Evolutionary conservation across 1,140 invertebrate species (phyloP), one percentile per base, ranked within the genome.

Genomic region (Brachionus rubens): DNA sequence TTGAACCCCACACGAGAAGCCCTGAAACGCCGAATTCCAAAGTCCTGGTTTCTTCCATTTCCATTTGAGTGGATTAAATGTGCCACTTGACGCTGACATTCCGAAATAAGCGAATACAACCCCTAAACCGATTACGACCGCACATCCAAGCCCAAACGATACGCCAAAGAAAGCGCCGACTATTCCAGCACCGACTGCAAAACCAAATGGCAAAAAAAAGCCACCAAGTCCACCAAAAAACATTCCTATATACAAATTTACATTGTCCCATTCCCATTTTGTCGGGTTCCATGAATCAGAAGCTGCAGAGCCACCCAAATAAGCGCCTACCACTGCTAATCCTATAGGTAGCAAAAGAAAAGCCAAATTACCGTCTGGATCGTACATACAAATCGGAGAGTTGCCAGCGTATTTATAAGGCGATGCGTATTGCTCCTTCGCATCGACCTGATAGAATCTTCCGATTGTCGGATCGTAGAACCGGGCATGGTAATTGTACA

Each of bases 381-480:
- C 59, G 16, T 41, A 41, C 59, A 65, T 65, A 19, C 33, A 41
- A 5, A 65, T 36, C 41, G 59, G 59, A 19, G 59, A 65, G 30
- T 65, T 65, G 0, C 59, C 59, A 41, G 59, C 59, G 7, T 65
- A 65, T 43, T 65, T 65, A 7, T 65, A 65, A 9, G 59, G 36
- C 33, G 33, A 41, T 65, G 59, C 33, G 19, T 65, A 65, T 40
- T 65, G 59, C 26, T 65, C 59, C 41, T 65, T 65, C 16, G 16
- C 19, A 65, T 65, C 59, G 9, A 65, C 40, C 41, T 65, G 59
- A 26, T 65, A 65, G 41, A 65, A 65, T 5, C 59, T 7, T 41
- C 59, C 59, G 3, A 65, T 41, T 21, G 33, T 43, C 21, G 59
- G 59, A 65, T 65, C 59, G 30, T 65, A 65, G 21, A 65, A 65